These are phyloP conservation scores for Anorthoa munda DNA, from an alignment of 2,888 invertebrate species.

Conservation along the genomic window DNA sequence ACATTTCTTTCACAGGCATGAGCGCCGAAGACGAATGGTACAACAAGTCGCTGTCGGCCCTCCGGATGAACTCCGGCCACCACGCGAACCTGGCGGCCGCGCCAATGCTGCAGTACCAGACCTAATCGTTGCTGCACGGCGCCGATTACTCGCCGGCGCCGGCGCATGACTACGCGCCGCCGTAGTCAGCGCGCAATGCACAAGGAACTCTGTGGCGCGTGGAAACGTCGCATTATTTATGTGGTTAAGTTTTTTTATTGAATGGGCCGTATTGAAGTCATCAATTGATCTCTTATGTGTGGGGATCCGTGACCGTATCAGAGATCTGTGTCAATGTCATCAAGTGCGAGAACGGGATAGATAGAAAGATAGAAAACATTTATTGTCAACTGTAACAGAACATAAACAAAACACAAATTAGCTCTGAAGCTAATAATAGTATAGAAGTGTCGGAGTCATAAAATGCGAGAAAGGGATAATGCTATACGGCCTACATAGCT, in stretches of 20 bases:
- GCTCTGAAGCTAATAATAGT: too few relatives aligned
- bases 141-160: slow-evolving; percentile 89
- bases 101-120: slow-evolving; percentile 99
- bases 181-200: slow-evolving; percentile 74
- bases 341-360: background rate
- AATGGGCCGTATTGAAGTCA: background rate
- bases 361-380: too few relatives aligned
- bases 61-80: slow-evolving; percentile 99
- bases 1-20: slow-evolving; percentile 93
- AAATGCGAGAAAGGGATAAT: background rate
- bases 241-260: slow-evolving; percentile 38
- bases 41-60: slow-evolving; percentile 98
- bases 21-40: slow-evolving; percentile 99
- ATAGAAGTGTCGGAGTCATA: too few relatives aligned
- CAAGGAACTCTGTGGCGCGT: slow-evolving; percentile 52
- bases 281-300: too few relatives aligned
- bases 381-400: too few relatives aligned
- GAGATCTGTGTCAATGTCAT: background rate
- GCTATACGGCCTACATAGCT: background rate
- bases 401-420: too few relatives aligned
- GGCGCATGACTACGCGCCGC: slow-evolving; percentile 88
- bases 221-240: slow-evolving; percentile 54
- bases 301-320: too few relatives aligned
- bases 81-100: slow-evolving; percentile 98
- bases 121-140: slow-evolving; percentile 94